phyloP scores from a whole-genome alignment of 1,140 invertebrate species.

The Lepidotrigona ventralis region DNA sequence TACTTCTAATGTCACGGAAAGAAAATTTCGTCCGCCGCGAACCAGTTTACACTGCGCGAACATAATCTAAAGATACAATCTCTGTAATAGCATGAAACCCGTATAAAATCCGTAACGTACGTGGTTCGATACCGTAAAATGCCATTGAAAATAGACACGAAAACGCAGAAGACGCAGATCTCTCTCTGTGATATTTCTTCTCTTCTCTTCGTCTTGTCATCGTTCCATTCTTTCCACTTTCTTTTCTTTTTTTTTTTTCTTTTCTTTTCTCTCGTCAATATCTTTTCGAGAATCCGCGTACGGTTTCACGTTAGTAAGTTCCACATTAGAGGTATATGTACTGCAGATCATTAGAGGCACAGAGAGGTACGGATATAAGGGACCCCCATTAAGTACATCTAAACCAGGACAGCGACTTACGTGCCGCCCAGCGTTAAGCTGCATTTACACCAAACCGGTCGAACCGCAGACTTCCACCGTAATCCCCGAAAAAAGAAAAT shows the following conservation, averaged over 20 bases:
- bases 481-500: not conserved
- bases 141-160: not conserved
- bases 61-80: not conserved
- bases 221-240: not conserved
- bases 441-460: constrained; percentile 33
- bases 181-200: not conserved
- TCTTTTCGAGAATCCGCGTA: not conserved
- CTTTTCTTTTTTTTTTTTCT: not conserved
- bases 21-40: not conserved
- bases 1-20: not conserved
- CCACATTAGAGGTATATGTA: constrained; percentile 11
- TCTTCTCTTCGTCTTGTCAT: too few relatives aligned
- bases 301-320: constrained; percentile 20
- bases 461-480: not conserved
- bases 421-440: constrained; percentile 18
- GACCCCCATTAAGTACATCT: constrained; percentile 35
- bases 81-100: not conserved
- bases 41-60: not conserved
- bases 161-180: not conserved
- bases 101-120: not conserved
- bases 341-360: constrained; percentile 31
- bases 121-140: not conserved
- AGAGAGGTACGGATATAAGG: constrained; percentile 29
- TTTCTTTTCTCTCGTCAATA: not conserved
- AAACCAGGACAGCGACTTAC: constrained; percentile 33